Evolutionary conservation across 2,888 invertebrate species (phyloP), one percentile per base, ranked within the genome.

Genomic region (Lamellibrachia columna): DNA sequence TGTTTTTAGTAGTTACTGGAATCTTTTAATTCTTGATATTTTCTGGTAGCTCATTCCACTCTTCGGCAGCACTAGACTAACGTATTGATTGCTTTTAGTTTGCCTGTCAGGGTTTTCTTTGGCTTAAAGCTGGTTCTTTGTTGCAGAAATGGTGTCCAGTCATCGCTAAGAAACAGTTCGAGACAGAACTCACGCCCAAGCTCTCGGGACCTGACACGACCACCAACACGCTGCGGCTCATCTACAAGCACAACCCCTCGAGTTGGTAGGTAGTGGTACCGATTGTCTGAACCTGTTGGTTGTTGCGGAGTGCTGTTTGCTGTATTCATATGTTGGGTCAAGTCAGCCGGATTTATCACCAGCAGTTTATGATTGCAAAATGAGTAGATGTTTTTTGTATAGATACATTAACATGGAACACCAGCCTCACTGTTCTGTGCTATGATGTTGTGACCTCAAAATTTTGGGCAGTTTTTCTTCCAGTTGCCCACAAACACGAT

Each of bases 181-280:
- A 75, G 22, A 75, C 75, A 75, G 75, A 75, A 75, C n/a, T 75
- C 75, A 22, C 75, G 91, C 52, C 91, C 91, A 52, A 91, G 22
- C 52, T 91, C 91, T 53, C 90, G 92, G 11, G 93, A 93, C 60
- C 75, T 93, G 28, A 93, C 94, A 8, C 94, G 96, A 90, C 96
- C 96, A 7, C 96, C 96, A 7, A 96, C 96, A 52, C 94, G 96
- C 7, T 96, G 96, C 93, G 96, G 96, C 1, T 96, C 96, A 92
- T 93, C 95, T 90, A 95, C 95, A 0, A 94, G 93, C 52, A 95
- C 95, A 22, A 75, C 75, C 2, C 95, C 95, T 92, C 92, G 22
- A 92, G 95, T 75, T 75, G 75, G 75, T 91, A n/a, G 91, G 90
- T 91, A 75, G 75, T 75, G 52, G 92, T 53, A 91, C 90, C 92